These are phyloP conservation scores for Sarcophaga subvicina DNA, from an alignment of 2,888 invertebrate species.

Conservation along the genomic window DNA sequence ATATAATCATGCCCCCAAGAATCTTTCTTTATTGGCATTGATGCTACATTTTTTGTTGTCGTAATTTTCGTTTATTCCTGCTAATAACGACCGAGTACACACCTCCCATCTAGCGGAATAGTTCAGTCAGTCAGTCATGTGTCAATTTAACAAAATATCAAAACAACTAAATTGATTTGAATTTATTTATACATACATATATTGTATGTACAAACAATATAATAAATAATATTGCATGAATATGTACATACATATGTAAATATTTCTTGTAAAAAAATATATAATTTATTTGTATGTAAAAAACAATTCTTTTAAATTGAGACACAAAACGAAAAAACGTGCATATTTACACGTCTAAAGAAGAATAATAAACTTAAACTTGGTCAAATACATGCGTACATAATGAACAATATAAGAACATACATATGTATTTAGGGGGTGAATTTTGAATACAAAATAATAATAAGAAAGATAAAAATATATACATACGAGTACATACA, in stretches of 20 bases:
- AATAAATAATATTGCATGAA: neutral
- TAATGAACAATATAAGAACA: too few relatives aligned
- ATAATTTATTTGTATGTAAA: constrained; percentile 41
- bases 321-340: constrained; percentile 45
- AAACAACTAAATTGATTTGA: constrained; percentile 56
- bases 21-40: neutral
- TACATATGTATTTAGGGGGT: neutral
- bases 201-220: too few relatives aligned
- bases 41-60: neutral
- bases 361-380: neutral
- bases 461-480: neutral
- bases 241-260: neutral
- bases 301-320: constrained; percentile 61
- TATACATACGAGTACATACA: too few relatives aligned
- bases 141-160: constrained; percentile 51
- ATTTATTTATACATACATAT: too few relatives aligned
- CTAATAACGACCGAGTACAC: constrained; percentile 41
- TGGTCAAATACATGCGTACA: neutral
- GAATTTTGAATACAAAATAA: neutral
- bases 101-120: constrained; percentile 51
- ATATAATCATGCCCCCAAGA: constrained; percentile 48
- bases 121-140: constrained; percentile 35
- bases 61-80: neutral
- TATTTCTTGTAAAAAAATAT: neutral
- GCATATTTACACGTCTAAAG: constrained; percentile 54